Evolutionary conservation across 1,140 invertebrate species (phyloP), one percentile per base, ranked within the genome.

Genomic region (Drosophila melanica): DNA sequence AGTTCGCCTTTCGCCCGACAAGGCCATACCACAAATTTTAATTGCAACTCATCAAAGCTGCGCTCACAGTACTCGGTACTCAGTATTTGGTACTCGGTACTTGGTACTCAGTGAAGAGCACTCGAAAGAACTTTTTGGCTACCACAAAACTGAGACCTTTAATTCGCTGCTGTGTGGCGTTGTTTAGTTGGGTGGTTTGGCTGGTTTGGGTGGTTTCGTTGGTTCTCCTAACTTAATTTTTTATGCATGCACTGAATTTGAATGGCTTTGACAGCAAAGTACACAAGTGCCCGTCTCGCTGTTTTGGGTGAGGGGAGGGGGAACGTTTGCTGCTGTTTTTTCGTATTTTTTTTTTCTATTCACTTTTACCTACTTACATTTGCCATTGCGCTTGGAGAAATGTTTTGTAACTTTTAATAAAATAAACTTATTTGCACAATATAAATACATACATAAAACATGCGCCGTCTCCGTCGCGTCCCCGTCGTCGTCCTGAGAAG

Each of bases 181-280:
- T 59, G 63, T 58, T 67, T 72, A 59, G 54, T 50, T 53, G 47
- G 57, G 39, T 20, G 50, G 20, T 30, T 23, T 51, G 48, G 58
- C 7, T 51, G 48, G 47, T 10, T 42, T 3, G 20, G 53, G n/a
- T 50, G 69, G 57, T 51, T 51, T n/a, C n/a, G n/a, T n/a, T n/a
- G n/a, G 2, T 23, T 4, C 58, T 73, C 20, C 42, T 68, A 78
- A 76, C 55, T 71, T 76, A 76, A 78, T 78, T 78, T 76, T 71
- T 78, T 78, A 78, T 75, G 76, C 76, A 78, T 78, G 76, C 67
- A 75, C 73, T 78, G 76, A 78, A 78, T 78, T 78, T 78, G 66
- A 78, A 78, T 78, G 73, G 75, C 76, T 78, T 78, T 78, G 76
- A 78, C 76, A 78, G 76, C 55, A 72, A 72, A 67, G 69, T 74